These are phyloP conservation scores for Scatophagus argus DNA, from an alignment of 2,113 vertebrate genomes.

Conservation along the genomic window DNA sequence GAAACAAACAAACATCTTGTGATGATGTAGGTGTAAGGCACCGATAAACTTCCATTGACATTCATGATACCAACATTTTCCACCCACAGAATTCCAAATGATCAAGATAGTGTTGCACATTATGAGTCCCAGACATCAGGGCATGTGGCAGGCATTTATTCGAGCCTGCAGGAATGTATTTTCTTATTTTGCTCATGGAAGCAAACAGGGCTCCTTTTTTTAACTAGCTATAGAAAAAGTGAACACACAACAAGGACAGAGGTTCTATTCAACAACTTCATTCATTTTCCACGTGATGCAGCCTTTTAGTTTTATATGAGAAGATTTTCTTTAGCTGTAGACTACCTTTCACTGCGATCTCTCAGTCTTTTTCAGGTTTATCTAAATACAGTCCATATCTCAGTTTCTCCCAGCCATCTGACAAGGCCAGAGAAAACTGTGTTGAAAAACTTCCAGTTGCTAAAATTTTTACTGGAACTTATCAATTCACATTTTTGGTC, in stretches of 20 bases:
- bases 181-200: constrained; percentile 57
- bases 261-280: constrained; percentile 11
- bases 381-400: constrained; percentile 15
- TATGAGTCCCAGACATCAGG: constrained; percentile 77
- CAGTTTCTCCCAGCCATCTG: background rate
- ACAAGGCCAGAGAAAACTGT: background rate
- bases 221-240: constrained; percentile 53
- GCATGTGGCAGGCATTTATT: constrained; percentile 78
- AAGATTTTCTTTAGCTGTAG: background rate
- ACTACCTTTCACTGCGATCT: background rate
- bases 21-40: background rate
- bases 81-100: constrained; percentile 64
- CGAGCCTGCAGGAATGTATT: constrained; percentile 73
- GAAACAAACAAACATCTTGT: constrained; percentile 32
- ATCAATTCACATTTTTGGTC: constrained; percentile 33
- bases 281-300: background rate
- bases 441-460: constrained; percentile 23
- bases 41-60: constrained; percentile 5
- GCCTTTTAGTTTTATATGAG: background rate
- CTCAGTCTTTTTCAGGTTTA: constrained; percentile 1
- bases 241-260: background rate
- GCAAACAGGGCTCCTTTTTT: constrained; percentile 63
- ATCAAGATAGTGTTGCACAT: constrained; percentile 60
- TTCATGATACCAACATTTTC: constrained; percentile 36
- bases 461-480: constrained; percentile 32